Evolutionary conservation across 2,113 vertebrate genomes (phyloP), one percentile per base, ranked within the genome.

Genomic region (Notarius lentiginosus): DNA sequence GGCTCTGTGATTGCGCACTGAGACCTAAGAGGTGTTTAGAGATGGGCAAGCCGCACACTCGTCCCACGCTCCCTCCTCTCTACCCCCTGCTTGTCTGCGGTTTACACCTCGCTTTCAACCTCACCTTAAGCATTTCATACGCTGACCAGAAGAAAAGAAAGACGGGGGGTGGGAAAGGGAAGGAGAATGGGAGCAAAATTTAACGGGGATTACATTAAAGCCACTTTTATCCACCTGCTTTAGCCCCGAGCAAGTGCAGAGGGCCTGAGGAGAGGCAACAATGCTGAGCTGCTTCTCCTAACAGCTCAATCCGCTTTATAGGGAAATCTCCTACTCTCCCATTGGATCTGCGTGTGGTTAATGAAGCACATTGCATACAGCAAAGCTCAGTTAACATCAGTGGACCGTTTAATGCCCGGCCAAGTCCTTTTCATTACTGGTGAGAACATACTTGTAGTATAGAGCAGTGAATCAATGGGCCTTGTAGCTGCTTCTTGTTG

Each of bases 181-280:
- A 89, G 87, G 87, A 63, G 66, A 84, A 82, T 76, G 84, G 87
- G 88, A 91, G 76, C 10, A 86, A 90, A 89, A 91, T 94, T 95
- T 94, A 92, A 93, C 90, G 91, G 89, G 93, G 94, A 94, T 95
- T 95, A 95, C 91, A 92, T 93, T 94, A 94, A 95, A 94, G 90
- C 92, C 91, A 91, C 89, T 91, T 94, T 93, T 94, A 94, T 93
- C 93, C 88, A 20, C 91, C 84, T 90, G 92, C 89, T 93, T 94
- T 91, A 90, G 90, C 91, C 89, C 88, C 87, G 91, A 91, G 92
- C 93, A 90, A 90, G 92, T 89, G 83, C 88, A 87, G 90, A 81
- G 61, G 58, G 84, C 75, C 84, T 60, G 81, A 76, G 30, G n/a
- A 51, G 84, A 60, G 76, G 34, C 65, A 80, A 61, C 84, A 79